Conservation (phyloP, 1,140 invertebrate species). For the Scaptomyza montana region DNA sequence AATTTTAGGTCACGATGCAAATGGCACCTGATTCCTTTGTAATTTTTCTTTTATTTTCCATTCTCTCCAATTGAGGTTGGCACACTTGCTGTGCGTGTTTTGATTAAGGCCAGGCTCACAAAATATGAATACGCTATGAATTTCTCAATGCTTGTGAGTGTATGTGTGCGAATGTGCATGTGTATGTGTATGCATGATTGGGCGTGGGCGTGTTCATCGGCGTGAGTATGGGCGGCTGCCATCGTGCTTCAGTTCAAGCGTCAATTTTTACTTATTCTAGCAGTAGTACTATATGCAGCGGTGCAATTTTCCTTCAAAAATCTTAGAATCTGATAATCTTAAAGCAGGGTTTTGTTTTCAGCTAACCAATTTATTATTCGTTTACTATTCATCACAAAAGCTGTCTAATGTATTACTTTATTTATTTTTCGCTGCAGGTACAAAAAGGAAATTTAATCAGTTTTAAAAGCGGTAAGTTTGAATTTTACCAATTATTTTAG, state of each 20-base stretch:
- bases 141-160: constrained; percentile 18
- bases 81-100: not conserved
- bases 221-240: constrained; percentile 26
- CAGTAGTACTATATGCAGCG: constrained; percentile 9
- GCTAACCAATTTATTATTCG: no score
- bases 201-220: no score
- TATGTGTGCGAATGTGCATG: constrained; percentile 3
- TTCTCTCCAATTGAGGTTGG: not conserved
- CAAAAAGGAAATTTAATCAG: no score
- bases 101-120: constrained; percentile 10
- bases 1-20: constrained; percentile 22
- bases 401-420: no score
- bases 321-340: not conserved
- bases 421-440: no score
- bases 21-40: constrained; percentile 38
- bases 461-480: not conserved
- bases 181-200: constrained; percentile 13
- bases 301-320: constrained; percentile 42
- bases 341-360: not conserved
- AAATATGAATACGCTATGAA: constrained; percentile 20
- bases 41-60: not conserved
- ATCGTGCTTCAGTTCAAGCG: constrained; percentile 60
- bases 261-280: constrained; percentile 36
- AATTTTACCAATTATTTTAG: no score
- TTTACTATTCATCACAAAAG: no score